Evolutionary conservation across 2,888 invertebrate genomes (phyloP).

Genomic region (Pammene fasciana): DNA sequence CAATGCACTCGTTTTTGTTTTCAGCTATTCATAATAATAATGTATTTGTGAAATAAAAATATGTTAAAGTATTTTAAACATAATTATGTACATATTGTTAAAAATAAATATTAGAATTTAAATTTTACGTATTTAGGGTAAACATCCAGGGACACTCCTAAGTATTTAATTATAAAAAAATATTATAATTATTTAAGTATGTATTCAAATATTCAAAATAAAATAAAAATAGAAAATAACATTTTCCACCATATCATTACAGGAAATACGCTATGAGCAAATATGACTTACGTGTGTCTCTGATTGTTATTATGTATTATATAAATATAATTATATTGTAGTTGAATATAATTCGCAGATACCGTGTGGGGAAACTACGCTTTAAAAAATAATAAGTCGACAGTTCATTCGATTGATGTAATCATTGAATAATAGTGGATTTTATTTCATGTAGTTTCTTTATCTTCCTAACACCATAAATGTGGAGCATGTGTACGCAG

Average conservation of each 20-base stretch:
- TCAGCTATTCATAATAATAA: neutral
- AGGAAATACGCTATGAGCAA: neutral
- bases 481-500: constrained; percentile 59
- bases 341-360: constrained; percentile 62
- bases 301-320: constrained; percentile 19
- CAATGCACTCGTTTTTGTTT: neutral
- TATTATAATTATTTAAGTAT: neutral
- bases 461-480: constrained; percentile 58
- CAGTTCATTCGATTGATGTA: constrained; percentile 69
- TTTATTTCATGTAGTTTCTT: constrained; percentile 79
- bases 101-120: constrained; percentile 51
- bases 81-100: constrained; percentile 67
- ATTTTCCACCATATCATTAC: constrained; percentile 6
- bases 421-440: constrained; percentile 65
- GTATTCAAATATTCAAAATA: neutral
- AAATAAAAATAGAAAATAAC: neutral
- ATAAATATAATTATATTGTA: constrained; percentile 44
- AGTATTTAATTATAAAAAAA: neutral
- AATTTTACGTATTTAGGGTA: constrained; percentile 44
- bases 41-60: neutral
- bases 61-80: neutral
- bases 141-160: constrained; percentile 20
- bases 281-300: constrained; percentile 13
- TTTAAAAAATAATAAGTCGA: constrained; percentile 76
- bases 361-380: constrained; percentile 83